Conservation (phyloP, 1,140 invertebrate species). For the Calephelis nemesis region DNA sequence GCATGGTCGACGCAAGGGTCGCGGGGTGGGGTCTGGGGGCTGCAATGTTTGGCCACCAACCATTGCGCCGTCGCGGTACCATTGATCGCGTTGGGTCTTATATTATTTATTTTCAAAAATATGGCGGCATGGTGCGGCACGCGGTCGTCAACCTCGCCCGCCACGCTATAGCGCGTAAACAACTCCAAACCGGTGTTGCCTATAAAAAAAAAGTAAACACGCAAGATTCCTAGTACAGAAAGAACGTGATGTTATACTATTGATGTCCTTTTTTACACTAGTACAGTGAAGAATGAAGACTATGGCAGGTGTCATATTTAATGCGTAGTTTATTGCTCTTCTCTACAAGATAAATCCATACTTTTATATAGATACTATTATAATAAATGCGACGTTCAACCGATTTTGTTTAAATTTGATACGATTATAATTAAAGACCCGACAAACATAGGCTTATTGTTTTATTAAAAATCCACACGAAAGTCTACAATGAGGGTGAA, state of each 20-base stretch:
- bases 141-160: conserved; percentile 62
- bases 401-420: too few relatives aligned
- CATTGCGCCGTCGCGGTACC: conserved; percentile 64
- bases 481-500: too few relatives aligned
- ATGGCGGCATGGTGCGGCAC: conserved; percentile 68
- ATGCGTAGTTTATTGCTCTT: too few relatives aligned
- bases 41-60: conserved; percentile 66
- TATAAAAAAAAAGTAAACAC: conserved; percentile 1
- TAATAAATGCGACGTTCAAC: too few relatives aligned
- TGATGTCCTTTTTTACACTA: neutral
- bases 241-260: neutral
- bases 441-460: too few relatives aligned
- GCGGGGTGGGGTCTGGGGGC: conserved; percentile 53
- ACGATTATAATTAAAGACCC: too few relatives aligned
- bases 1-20: conserved; percentile 25
- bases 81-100: conserved; percentile 70
- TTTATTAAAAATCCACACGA: too few relatives aligned
- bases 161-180: conserved; percentile 65
- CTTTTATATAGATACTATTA: too few relatives aligned
- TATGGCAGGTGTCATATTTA: too few relatives aligned
- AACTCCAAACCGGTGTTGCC: conserved; percentile 51
- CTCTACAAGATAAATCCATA: too few relatives aligned
- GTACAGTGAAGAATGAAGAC: too few relatives aligned
- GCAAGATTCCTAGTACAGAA: neutral
- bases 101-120: conserved; percentile 77